Conservation (phyloP, 2,113 vertebrate genomes). For the Ictalurus furcatus region DNA sequence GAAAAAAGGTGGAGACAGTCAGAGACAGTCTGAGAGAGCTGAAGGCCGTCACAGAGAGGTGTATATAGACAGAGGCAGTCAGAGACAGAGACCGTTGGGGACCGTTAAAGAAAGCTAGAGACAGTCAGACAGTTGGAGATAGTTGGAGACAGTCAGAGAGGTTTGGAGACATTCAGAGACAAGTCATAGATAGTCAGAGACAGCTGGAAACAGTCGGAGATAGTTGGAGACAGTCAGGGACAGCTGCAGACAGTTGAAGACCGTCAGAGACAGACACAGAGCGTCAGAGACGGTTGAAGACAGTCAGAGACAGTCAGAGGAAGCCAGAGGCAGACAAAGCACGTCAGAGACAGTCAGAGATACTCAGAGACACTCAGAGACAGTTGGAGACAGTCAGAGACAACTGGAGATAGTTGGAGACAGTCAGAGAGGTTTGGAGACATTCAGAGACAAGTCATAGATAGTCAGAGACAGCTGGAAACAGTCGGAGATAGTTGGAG, state of each 20-base stretch:
- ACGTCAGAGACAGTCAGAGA: neutral
- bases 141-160: neutral
- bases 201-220: neutral
- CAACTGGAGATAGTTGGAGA: neutral
- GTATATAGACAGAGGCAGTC: neutral
- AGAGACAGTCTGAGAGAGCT: neutral
- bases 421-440: neutral
- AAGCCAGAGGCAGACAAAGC: neutral
- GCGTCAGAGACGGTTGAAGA: too few species aligned
- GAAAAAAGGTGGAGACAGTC: neutral
- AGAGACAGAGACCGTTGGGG: neutral
- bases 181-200: neutral
- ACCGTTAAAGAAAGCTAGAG: neutral
- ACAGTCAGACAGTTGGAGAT: neutral
- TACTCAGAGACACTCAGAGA: neutral
- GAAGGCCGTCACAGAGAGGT: neutral
- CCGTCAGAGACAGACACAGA: too few species aligned
- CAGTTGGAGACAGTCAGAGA: neutral
- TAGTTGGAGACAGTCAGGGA: too few species aligned
- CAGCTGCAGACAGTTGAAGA: too few species aligned
- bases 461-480: neutral
- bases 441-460: accelerated
- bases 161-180: neutral
- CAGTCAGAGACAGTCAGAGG: neutral
- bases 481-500: neutral